Evolutionary conservation across 2,888 invertebrate genomes (phyloP).

Genomic region (Geotrupes spiniger): DNA sequence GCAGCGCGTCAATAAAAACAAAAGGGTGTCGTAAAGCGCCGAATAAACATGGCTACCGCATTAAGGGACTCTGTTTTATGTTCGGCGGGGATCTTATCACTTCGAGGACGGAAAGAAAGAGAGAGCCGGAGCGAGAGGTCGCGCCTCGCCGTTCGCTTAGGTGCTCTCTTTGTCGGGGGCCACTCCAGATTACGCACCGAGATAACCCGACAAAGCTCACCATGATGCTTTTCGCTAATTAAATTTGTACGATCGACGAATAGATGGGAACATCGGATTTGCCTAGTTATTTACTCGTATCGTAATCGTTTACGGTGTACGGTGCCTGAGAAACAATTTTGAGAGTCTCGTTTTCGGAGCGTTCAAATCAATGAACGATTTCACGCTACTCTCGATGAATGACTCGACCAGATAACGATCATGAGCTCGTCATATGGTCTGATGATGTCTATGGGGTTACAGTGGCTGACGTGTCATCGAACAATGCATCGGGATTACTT

Average conservation of each 20-base stretch:
- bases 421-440: too few relatives aligned
- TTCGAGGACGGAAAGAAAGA: slow-evolving; percentile 8
- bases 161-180: slow-evolving; percentile 1
- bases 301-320: too few relatives aligned
- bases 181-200: slow-evolving; percentile 17
- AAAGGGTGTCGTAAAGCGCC: slow-evolving; percentile 35
- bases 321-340: too few relatives aligned
- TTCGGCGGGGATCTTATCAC: slow-evolving; percentile 30
- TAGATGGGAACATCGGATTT: too few relatives aligned
- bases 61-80: slow-evolving; percentile 44
- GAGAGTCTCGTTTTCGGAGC: too few relatives aligned
- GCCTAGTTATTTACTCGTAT: too few relatives aligned
- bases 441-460: too few relatives aligned
- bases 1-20: slow-evolving; percentile 30
- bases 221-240: slow-evolving; percentile 18
- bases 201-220: slow-evolving; percentile 16
- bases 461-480: background rate
- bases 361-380: too few relatives aligned
- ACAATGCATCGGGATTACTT: background rate
- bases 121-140: background rate
- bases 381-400: too few relatives aligned
- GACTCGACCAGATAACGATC: too few relatives aligned
- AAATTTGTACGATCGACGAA: slow-evolving; percentile 13
- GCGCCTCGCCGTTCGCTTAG: slow-evolving; percentile 17
- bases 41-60: slow-evolving; percentile 45